Conservation (phyloP, 2,888 invertebrate species). For the Aporophyla lueneburgensis region DNA sequence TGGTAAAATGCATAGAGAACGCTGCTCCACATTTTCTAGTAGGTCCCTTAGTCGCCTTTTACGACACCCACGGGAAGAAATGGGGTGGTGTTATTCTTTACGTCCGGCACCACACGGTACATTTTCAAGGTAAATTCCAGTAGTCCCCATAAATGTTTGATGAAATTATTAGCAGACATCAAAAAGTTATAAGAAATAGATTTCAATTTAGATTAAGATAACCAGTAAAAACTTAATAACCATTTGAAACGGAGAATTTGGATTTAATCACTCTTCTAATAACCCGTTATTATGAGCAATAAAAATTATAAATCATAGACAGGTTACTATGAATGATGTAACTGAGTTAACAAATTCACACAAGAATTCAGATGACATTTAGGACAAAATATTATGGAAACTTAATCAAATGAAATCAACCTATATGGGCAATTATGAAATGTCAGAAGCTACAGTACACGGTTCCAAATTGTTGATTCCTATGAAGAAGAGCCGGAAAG, state of each 20-base stretch:
- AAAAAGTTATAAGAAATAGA: slow-evolving; percentile 7
- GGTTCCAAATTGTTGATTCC: too few species aligned
- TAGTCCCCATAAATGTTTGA: neutral
- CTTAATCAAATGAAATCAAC: neutral
- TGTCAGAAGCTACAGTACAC: too few species aligned
- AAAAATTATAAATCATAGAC: slow-evolving; percentile 3
- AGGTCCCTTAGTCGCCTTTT: too few species aligned
- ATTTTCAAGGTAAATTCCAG: neutral
- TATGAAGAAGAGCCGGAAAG: too few species aligned
- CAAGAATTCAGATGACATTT: slow-evolving; percentile 3
- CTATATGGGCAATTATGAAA: neutral
- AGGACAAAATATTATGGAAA: neutral
- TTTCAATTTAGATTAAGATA: slow-evolving; percentile 13
- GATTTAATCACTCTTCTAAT: slow-evolving; percentile 7
- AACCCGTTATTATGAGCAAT: slow-evolving; percentile 14
- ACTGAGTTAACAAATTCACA: neutral
- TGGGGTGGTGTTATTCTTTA: too few species aligned
- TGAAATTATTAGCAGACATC: neutral
- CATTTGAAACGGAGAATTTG: neutral
- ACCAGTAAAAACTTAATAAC: slow-evolving; percentile 16
- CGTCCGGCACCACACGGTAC: too few species aligned
- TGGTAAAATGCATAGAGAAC: too few species aligned
- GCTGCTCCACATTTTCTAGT: too few species aligned
- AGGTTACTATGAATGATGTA: neutral
- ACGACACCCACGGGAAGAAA: too few species aligned